Evolutionary conservation across 2,888 invertebrate genomes (phyloP).

Genomic region (Taenaris catops): DNA sequence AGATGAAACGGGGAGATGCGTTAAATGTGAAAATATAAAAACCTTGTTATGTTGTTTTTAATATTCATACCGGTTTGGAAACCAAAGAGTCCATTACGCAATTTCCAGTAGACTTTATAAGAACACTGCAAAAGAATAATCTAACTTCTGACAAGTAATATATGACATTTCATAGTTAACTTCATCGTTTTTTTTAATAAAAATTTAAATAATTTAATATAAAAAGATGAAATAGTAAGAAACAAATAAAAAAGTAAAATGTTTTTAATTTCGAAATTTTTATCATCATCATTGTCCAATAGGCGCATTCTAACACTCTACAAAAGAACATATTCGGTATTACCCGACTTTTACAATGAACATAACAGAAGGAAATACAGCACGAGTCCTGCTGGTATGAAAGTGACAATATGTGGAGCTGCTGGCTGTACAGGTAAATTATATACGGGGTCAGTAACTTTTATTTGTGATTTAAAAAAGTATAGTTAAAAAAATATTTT

Average conservation of each 20-base stretch:
- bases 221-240: constrained; percentile 13
- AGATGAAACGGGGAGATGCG: no score
- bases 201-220: not conserved
- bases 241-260: constrained; percentile 12
- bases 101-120: no score
- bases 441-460: no score
- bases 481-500: no score
- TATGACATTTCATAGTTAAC: not conserved
- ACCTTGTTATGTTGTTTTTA: no score
- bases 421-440: constrained; percentile 66
- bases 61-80: no score
- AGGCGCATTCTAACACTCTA: not conserved
- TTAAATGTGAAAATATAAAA: no score
- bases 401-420: constrained; percentile 77
- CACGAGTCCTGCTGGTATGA: constrained; percentile 61
- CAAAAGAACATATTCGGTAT: not conserved
- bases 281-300: constrained; percentile 2
- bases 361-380: constrained; percentile 30
- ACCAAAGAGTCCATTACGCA: no score
- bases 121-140: no score
- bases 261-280: constrained; percentile 13
- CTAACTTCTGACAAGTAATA: no score
- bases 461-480: no score
- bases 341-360: not conserved
- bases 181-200: no score